phyloP scores from a whole-genome alignment of 2,888 invertebrate genomes.

The Nipponacmea schrenckii region DNA sequence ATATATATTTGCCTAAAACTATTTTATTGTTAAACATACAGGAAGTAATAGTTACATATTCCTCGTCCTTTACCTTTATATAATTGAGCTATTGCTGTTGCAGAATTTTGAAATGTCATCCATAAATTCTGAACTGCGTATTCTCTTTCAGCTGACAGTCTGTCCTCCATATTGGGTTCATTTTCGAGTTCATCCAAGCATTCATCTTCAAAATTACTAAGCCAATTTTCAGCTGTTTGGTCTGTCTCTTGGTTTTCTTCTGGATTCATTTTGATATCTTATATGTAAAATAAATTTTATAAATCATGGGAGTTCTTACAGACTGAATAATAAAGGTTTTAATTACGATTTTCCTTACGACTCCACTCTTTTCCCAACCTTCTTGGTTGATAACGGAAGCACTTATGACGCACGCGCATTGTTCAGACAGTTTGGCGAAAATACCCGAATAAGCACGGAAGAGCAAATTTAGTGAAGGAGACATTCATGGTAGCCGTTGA shows the following conservation, averaged over 20 bases:
- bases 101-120: slow-evolving; percentile 82
- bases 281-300: neutral
- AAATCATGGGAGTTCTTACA: neutral
- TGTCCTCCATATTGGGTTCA: slow-evolving; percentile 79
- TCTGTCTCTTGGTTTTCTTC: slow-evolving; percentile 47
- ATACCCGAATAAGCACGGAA: slow-evolving; percentile 35
- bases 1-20: too few species aligned
- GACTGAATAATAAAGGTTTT: too few species aligned
- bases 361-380: neutral
- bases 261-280: slow-evolving; percentile 36
- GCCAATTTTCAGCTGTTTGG: slow-evolving; percentile 70
- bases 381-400: slow-evolving; percentile 27
- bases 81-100: slow-evolving; percentile 81
- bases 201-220: slow-evolving; percentile 79
- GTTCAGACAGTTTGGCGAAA: slow-evolving; percentile 33
- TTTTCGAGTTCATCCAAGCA: slow-evolving; percentile 78
- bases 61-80: slow-evolving; percentile 75
- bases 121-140: slow-evolving; percentile 75
- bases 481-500: slow-evolving; percentile 4
- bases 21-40: too few species aligned
- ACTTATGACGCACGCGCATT: slow-evolving; percentile 26
- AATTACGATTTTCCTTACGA: too few species aligned
- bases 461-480: slow-evolving; percentile 11
- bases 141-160: slow-evolving; percentile 73
- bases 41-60: too few species aligned